Conservation (phyloP, 2,888 invertebrate genomes). For the Brachypalpus laphriformis region DNA sequence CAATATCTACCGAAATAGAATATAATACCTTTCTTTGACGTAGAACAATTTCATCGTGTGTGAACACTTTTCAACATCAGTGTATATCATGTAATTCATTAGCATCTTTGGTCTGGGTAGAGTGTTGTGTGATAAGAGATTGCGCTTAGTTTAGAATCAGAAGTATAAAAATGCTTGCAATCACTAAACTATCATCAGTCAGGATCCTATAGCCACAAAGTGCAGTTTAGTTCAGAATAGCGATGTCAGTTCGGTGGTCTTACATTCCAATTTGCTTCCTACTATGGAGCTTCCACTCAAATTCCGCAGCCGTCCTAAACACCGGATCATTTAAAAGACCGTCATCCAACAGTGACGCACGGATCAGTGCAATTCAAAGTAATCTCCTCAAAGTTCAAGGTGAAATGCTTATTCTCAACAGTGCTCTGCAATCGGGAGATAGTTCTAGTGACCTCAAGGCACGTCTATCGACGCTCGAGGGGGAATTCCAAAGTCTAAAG, state of each 20-base stretch:
- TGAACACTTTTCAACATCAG: too few relatives aligned
- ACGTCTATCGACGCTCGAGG: neutral
- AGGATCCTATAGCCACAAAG: neutral
- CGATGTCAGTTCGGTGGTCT: neutral
- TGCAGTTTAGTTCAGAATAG: neutral
- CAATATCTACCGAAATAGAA: too few relatives aligned
- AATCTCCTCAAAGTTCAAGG: slow-evolving; percentile 4
- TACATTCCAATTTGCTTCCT: neutral
- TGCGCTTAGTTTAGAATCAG: too few relatives aligned
- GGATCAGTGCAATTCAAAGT: neutral
- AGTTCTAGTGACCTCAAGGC: neutral
- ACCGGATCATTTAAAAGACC: neutral
- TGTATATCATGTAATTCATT: too few relatives aligned
- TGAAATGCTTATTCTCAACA: neutral
- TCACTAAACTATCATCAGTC: too few relatives aligned
- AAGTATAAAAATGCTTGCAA: too few relatives aligned
- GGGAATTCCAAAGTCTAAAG: neutral
- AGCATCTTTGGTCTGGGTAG: too few relatives aligned
- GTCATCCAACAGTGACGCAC: neutral
- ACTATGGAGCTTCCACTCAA: neutral
- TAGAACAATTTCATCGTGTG: too few relatives aligned
- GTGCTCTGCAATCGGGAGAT: neutral
- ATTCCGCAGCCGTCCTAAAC: neutral
- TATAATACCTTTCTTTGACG: too few relatives aligned
- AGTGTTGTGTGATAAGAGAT: too few relatives aligned